Conservation (phyloP, 2,113 vertebrate species). For the Nothoprocta perdicaria region DNA sequence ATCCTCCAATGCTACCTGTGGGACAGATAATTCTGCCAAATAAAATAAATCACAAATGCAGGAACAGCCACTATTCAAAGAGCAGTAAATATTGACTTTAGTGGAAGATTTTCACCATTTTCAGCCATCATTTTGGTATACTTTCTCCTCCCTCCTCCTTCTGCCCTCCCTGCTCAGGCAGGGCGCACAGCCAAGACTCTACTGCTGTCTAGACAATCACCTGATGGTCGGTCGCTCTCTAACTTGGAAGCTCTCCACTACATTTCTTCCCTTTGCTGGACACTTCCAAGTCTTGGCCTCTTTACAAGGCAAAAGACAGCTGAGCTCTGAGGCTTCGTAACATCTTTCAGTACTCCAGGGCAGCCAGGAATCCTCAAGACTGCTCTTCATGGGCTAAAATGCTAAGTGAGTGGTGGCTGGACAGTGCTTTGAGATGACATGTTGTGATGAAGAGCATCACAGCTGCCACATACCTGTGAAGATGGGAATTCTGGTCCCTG, state of each 20-base stretch:
- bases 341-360: not conserved
- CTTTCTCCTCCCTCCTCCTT: not conserved
- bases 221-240: rapidly evolving
- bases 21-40: not conserved
- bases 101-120: not conserved
- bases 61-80: not conserved
- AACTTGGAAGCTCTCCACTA: not conserved
- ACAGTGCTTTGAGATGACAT: rapidly evolving
- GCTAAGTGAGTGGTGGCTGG: not conserved
- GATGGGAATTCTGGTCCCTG: not conserved
- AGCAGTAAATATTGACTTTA: not conserved
- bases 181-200: not conserved
- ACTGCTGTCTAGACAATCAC: not conserved
- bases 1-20: not conserved
- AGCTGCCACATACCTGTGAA: not conserved
- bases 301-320: not conserved
- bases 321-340: not conserved
- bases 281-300: not conserved
- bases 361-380: not conserved
- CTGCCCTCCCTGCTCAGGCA: not conserved
- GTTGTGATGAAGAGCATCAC: not conserved
- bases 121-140: not conserved
- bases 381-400: not conserved
- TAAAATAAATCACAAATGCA: not conserved
- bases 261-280: not conserved